phyloP scores from a whole-genome alignment of 2,888 invertebrate species.

The Nebria brevicollis region DNA sequence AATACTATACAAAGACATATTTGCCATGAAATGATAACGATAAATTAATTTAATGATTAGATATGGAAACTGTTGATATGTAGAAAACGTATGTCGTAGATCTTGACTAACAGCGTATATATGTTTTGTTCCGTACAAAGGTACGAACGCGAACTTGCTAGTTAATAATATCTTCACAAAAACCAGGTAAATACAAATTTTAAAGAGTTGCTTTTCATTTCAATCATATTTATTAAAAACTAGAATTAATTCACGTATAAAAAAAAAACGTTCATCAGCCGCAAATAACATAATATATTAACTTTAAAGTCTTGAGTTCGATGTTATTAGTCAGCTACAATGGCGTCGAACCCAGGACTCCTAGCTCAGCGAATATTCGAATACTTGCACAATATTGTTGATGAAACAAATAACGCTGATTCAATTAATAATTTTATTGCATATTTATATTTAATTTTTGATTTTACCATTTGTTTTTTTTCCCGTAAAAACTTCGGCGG shows the following conservation, averaged over 20 bases:
- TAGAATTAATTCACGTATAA: neutral
- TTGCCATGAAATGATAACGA: neutral
- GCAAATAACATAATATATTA: neutral
- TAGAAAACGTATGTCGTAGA: conserved; percentile 30
- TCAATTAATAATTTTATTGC: neutral
- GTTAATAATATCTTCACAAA: neutral
- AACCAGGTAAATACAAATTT: neutral
- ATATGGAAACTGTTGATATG: neutral
- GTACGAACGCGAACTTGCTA: conserved; percentile 6
- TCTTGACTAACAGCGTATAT: neutral
- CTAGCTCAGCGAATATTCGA: conserved; percentile 17
- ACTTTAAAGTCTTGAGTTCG: conserved; percentile 35
- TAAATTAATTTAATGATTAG: neutral
- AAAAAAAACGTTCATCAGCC: neutral
- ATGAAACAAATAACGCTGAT: neutral
- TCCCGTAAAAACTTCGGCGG: conserved; percentile 3
- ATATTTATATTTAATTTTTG: neutral
- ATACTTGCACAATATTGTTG: neutral
- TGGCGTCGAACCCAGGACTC: conserved; percentile 43
- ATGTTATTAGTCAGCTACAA: conserved; percentile 21
- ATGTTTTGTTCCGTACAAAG: conserved; percentile 30
- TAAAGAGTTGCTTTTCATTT: neutral
- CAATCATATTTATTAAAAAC: neutral
- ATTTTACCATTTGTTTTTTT: neutral
- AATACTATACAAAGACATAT: no score